Conservation (phyloP, 1,140 invertebrate genomes). For the Adoxophyes honmai region DNA sequence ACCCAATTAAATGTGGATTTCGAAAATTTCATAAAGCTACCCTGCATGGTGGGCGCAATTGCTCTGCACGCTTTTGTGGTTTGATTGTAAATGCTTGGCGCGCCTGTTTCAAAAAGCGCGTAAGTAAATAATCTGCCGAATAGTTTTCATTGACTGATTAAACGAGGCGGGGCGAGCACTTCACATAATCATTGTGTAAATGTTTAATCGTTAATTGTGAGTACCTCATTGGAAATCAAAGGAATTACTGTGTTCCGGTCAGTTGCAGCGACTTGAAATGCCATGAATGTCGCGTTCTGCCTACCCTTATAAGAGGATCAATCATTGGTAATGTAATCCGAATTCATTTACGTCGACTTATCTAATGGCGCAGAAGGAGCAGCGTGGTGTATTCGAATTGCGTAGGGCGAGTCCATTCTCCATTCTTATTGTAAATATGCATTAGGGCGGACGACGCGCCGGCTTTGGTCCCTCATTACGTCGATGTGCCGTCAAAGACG, state of each 20-base stretch:
- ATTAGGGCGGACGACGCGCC: constrained; percentile 56
- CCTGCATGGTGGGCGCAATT: constrained; percentile 28
- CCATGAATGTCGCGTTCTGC: no score
- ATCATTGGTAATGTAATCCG: constrained; percentile 26
- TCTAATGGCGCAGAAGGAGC: constrained; percentile 46
- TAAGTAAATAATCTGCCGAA: constrained; percentile 27
- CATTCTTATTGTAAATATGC: constrained; percentile 64
- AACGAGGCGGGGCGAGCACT: constrained; percentile 9
- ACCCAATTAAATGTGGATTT: constrained; percentile 57
- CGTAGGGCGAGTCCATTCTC: constrained; percentile 30
- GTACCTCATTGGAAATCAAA: not conserved
- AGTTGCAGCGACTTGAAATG: not conserved
- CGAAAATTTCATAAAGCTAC: constrained; percentile 41
- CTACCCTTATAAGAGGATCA: no score
- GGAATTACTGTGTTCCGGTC: not conserved
- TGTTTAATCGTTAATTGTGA: constrained; percentile 26
- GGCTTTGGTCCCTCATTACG: constrained; percentile 56
- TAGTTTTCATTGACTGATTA: constrained; percentile 28
- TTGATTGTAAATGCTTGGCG: constrained; percentile 24
- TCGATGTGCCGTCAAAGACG: constrained; percentile 62
- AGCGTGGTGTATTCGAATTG: constrained; percentile 37
- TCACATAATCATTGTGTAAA: constrained; percentile 20
- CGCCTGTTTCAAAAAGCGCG: constrained; percentile 20
- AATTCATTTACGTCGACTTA: constrained; percentile 33
- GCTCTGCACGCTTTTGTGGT: constrained; percentile 26